Conservation (phyloP, 2,888 invertebrate genomes). For the Spilosoma lubricipeda region DNA sequence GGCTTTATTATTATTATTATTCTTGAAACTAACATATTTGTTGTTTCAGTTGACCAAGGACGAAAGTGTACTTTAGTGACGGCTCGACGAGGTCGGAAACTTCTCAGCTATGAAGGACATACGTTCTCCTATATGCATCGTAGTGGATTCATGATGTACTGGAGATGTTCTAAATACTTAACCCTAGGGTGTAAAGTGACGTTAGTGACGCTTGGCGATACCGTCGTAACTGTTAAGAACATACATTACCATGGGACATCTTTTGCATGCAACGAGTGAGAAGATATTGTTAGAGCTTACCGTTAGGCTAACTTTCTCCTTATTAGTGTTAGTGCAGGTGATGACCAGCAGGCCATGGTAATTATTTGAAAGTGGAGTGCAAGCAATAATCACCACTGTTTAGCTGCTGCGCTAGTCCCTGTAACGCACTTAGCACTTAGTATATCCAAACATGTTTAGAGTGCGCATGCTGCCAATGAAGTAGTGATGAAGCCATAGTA, state of each 20-base stretch:
- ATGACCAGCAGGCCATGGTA: no score
- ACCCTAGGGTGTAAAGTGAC: constrained; percentile 8
- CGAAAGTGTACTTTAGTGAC: neutral
- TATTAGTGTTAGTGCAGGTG: neutral
- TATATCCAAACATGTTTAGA: neutral
- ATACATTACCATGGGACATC: constrained; percentile 5
- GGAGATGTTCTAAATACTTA: constrained; percentile 23
- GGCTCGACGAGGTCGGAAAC: constrained; percentile 10
- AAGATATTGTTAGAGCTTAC: neutral
- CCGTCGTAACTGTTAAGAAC: constrained; percentile 3
- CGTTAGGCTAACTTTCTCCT: neutral
- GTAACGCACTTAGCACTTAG: neutral
- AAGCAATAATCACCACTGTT: neutral
- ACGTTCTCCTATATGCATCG: constrained; percentile 24
- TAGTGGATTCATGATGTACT: neutral
- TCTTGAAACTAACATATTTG: neutral
- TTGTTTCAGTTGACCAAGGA: neutral
- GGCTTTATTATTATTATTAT: no score
- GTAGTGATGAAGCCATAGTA: neutral
- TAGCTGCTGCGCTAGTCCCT: neutral
- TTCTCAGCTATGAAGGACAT: constrained; percentile 21
- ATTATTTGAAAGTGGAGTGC: neutral
- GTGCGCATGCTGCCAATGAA: neutral
- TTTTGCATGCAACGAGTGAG: neutral
- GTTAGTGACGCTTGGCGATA: neutral